Evolutionary conservation across 2,797 vertebrate species (phyloP), one percentile per base, ranked within the genome.

Genomic region (Alectoris magna): DNA sequence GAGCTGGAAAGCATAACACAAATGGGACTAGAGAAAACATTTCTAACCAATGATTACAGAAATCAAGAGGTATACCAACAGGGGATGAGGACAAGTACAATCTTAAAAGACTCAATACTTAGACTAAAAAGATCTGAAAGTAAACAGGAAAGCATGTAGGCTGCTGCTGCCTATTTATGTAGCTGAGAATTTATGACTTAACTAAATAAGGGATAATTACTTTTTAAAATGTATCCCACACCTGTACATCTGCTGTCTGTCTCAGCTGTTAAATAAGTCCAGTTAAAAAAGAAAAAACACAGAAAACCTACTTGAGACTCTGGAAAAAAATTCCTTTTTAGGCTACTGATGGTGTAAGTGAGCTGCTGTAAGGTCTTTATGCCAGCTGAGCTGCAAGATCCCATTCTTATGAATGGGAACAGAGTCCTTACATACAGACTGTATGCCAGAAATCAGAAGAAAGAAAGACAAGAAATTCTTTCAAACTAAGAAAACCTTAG

Each of bases 1-100:
- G 53, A 90, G 22, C 34, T 91, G 38, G n/a, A 73, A 74, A 88
- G 59, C 44, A 71, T 44, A 58, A 64, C 49, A 55, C 46, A 88
- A 63, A 43, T 10, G 11, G 5, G 7, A 84, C 10, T 6, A 86
- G 36, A 86, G 26, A 64, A 89, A 70, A 55, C 1, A 9, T 10
- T 55, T 82, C 26, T 76, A 34, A 58, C 10, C 27, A 49, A 16
- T 11, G 15, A 59, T 21, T 41, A 78, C 26, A 55, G 38, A 53
- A 71, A 69, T 44, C 19, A 34, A 84, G 34, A 69, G 4, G 10
- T 68, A 74, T 27, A 86, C 24, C n/a, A 88, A 72, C 2, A 68
- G 19, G 9, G 14, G 9, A 62, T 18, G 26, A 62, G 17, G 29
- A 69, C 31, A 74, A 85, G 44, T 7, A 75, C 38, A 12, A 71